These are phyloP conservation scores for Calephelis perditalis DNA, from an alignment of 2,888 invertebrate genomes.

Conservation along the genomic window DNA sequence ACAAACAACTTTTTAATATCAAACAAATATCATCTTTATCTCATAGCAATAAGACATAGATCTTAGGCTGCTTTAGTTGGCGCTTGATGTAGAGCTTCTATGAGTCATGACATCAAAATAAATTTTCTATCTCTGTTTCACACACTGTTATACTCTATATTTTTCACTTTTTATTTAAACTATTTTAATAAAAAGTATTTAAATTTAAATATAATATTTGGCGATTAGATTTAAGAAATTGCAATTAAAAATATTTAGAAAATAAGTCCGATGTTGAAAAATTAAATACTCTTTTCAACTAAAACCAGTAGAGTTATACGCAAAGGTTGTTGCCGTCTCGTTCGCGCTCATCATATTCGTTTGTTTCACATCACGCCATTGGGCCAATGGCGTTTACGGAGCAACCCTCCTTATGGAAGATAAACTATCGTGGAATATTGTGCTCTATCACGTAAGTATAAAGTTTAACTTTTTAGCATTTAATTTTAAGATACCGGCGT, in stretches of 20 bases:
- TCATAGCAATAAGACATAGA: conserved; percentile 27
- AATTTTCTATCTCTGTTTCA: conserved; percentile 49
- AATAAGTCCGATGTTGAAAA: neutral
- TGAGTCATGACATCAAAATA: conserved; percentile 42
- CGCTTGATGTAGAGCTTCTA: conserved; percentile 33
- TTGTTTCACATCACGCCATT: conserved; percentile 71
- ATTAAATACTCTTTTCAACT: neutral
- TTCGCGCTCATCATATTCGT: conserved; percentile 68
- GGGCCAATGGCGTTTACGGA: conserved; percentile 75
- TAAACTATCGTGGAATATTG: conserved; percentile 68
- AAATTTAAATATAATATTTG: conserved; percentile 35
- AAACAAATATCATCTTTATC: conserved; percentile 32
- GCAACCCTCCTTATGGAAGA: conserved; percentile 73
- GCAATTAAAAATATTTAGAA: conserved; percentile 8
- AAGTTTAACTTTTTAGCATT: conserved; percentile 75
- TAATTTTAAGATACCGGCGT: conserved; percentile 73
- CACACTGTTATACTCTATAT: conserved; percentile 35
- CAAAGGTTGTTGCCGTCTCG: conserved; percentile 53
- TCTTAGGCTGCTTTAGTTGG: conserved; percentile 19
- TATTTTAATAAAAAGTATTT: conserved; percentile 29
- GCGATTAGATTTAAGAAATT: conserved; percentile 28
- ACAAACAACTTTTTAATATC: conserved; percentile 29
- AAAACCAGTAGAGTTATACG: conserved; percentile 8
- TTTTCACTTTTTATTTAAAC: conserved; percentile 44
- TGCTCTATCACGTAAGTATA: conserved; percentile 68